Base-by-base conservation (phyloP, 2,113 vertebrate species). In the Tinamus guttatus region DNA sequence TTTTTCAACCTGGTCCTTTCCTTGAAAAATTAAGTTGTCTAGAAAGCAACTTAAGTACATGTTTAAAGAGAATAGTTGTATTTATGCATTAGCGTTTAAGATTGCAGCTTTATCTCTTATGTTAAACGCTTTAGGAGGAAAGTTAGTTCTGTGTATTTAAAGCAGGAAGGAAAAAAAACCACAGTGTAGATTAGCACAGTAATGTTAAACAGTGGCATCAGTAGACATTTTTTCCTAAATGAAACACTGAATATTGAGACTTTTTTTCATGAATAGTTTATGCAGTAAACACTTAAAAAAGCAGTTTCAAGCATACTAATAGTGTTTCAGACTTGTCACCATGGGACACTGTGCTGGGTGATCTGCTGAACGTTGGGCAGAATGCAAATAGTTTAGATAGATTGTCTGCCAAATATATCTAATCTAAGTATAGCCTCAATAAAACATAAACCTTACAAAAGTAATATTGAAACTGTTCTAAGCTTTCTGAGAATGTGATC, bases 11-110 rank as follows among this genome's bases (percentile, higher is more conserved):
- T 93, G 77, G 60, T 93, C 67, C 81, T 81, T 91, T 83, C 4
- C 58, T 74, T 56, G 77, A 70, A 70, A 84, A 88, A 88, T 78
- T 70, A 78, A 85, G 60, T 96, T 90, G 81, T 81, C 83, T 87
- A 76, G 69, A 90, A 96, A 94, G 95, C 90, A 88, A 83, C 77
- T 38, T 24, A 56, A 90, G 70, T 75, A 87, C 34, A 5, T 76
- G 68, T 84, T 94, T 69, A 80, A 90, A 85, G 73, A 65, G 93
- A 95, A 79, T 62, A 93, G 14, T 49, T 80, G 49, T 87, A 87
- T 75, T 91, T 94, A 78, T 79, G 79, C 0, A 0, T 85, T 76
- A 65, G 20, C 52, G 5, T 64, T 60, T 43, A 40, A 49, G 63
- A 52, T 84, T 85, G 84, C 89, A 91, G 84, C 63, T 27, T 34